Conservation (phyloP, 2,113 vertebrate species). For the Myxocyprinus asiaticus region DNA sequence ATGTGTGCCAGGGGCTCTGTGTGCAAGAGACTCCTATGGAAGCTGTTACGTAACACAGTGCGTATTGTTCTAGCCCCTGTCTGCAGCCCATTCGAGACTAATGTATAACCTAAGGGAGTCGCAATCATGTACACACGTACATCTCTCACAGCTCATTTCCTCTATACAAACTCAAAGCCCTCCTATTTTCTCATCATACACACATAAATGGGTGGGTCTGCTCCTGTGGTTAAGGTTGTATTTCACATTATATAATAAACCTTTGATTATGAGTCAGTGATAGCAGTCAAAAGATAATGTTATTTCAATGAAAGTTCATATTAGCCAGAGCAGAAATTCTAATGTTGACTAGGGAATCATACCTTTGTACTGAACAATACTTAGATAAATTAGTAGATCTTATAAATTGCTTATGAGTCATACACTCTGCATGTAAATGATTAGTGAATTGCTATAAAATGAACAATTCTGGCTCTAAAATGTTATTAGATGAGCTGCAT, state of each 20-base stretch:
- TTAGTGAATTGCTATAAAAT: too few relatives aligned
- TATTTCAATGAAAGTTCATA: not conserved
- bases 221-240: constrained; percentile 11
- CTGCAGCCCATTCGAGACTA: constrained; percentile 18
- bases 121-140: not conserved
- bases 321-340: too few relatives aligned
- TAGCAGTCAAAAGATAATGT: not conserved
- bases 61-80: not conserved
- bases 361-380: too few relatives aligned
- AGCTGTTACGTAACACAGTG: not conserved
- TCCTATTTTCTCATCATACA: not conserved
- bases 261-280: constrained; percentile 4
- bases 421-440: too few relatives aligned
- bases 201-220: not conserved
- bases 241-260: not conserved
- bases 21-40: constrained; percentile 10
- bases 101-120: constrained; percentile 11
- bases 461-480: too few relatives aligned
- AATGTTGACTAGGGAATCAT: too few relatives aligned
- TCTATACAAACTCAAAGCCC: not conserved
- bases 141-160: not conserved
- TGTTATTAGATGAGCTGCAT: too few relatives aligned
- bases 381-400: too few relatives aligned
- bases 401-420: too few relatives aligned
- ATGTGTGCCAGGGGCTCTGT: not conserved